Conservation (phyloP, 2,113 vertebrate species). For the Canis aureus region DNA sequence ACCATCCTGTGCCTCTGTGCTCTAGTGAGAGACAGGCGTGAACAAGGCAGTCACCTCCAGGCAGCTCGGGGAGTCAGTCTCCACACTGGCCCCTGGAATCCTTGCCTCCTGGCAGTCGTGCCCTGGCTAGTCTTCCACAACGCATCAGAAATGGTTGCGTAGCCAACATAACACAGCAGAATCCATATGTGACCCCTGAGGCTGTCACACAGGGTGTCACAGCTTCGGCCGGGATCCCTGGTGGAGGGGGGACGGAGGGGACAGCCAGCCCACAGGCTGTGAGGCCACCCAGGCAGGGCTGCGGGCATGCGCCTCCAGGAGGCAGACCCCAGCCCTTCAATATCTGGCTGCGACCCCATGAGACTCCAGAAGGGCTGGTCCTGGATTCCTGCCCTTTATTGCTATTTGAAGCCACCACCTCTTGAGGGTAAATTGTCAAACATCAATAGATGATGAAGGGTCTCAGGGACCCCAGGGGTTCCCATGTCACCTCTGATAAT, state of each 20-base stretch:
- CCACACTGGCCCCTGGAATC: neutral
- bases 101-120: neutral
- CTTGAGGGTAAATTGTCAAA: neutral
- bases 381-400: neutral
- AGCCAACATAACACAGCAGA: too few relatives aligned
- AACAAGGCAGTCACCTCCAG: neutral
- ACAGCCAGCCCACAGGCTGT: neutral
- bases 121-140: neutral
- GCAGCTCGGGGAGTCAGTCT: neutral
- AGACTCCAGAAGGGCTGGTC: neutral
- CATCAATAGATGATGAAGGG: neutral
- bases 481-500: neutral
- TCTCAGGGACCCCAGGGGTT: neutral
- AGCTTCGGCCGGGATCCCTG: neutral
- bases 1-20: too few relatives aligned
- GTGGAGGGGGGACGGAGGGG: neutral
- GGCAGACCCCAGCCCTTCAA: neutral
- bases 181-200: neutral
- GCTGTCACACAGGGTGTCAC: neutral
- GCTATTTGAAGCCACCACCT: neutral
- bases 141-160: rapidly evolving
- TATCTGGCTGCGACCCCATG: neutral
- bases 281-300: neutral
- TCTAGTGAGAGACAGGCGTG: rapidly evolving
- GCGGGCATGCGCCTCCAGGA: neutral